These are phyloP conservation scores for Zygothrica quintamaculata DNA, from an alignment of 2,888 invertebrate genomes.

Conservation along the genomic window DNA sequence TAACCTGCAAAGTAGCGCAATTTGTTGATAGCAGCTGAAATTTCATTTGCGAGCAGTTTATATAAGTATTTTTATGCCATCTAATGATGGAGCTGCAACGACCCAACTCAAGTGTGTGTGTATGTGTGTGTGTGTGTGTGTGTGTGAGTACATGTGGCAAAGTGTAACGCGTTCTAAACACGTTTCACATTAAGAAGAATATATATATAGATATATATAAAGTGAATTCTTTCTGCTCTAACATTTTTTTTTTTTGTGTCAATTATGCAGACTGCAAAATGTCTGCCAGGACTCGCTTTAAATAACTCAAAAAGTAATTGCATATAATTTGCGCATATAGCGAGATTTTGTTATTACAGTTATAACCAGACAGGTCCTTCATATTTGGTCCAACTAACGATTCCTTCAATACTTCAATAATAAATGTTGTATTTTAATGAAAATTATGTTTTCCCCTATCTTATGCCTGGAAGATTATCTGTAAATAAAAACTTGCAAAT, in stretches of 20 bases:
- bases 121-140: conserved; percentile 6
- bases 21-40: conserved; percentile 77
- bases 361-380: too few relatives aligned
- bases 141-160: conserved; percentile 29
- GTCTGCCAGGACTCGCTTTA: conserved; percentile 6
- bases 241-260: conserved; percentile 66
- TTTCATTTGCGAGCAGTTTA: conserved; percentile 73
- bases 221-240: too few relatives aligned
- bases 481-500: too few relatives aligned
- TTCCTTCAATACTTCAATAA: too few relatives aligned
- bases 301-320: conserved; percentile 38
- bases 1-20: conserved; percentile 79
- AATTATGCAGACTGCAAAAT: conserved; percentile 46
- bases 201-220: too few relatives aligned
- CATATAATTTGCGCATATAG: too few relatives aligned
- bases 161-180: conserved; percentile 60
- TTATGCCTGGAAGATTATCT: too few relatives aligned
- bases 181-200: conserved; percentile 54
- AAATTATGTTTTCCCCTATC: too few relatives aligned
- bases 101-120: neutral
- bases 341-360: too few relatives aligned
- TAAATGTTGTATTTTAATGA: too few relatives aligned
- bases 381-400: too few relatives aligned
- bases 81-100: conserved; percentile 50
- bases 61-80: conserved; percentile 55